Base-by-base conservation (phyloP, 2,888 invertebrate species). In the Aradus depressus region DNA sequence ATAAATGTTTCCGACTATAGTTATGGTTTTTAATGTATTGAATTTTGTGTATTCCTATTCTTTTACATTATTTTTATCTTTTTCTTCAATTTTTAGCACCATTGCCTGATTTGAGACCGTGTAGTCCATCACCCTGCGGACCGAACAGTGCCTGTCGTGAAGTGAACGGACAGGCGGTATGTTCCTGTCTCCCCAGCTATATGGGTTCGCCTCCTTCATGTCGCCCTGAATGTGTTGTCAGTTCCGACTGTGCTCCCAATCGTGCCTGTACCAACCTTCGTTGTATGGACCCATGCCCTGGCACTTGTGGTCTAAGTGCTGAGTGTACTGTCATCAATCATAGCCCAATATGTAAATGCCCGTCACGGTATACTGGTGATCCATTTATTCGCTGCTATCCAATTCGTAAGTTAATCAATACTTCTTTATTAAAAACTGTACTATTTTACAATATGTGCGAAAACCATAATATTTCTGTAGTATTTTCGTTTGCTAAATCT, bases 261-360 rank as follows among this genome's bases (percentile, higher is more conserved):
- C 77, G 72, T 62, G 80, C 85, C 45, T 90, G 89, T 64, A 72
- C 80, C 32, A 74, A 75, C 60, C 80, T 79, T 62, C 70, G 71
- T 56, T 72, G 72, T 53, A 60, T 61, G 31, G 67, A 72, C 42
- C 79, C 81, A n/a, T 88, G 89, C 61, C 69, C 70, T 1, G 77
- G 77, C 58, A 82, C 81, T 35, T 85, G 85, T 64, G 85, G 84
- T 58, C 74, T 78, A 42, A 81, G 82, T 64, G 72, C 81, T 19
- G 66, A 75, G 55, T 82, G 81, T 64, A 58, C 60, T 3, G 67
- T 56, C 16, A 49, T 56, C 34, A 53, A 52, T 43, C 91, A 91
- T 66, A 84, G 81, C 64, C 87, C 91, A 1, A 80, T 88, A 44
- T 91, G 91, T 64, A 81, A 77, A 59, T 91, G 91, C 63, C 79